Conservation (phyloP, 2,113 vertebrate genomes). For the Cephalopterus ornatus region DNA sequence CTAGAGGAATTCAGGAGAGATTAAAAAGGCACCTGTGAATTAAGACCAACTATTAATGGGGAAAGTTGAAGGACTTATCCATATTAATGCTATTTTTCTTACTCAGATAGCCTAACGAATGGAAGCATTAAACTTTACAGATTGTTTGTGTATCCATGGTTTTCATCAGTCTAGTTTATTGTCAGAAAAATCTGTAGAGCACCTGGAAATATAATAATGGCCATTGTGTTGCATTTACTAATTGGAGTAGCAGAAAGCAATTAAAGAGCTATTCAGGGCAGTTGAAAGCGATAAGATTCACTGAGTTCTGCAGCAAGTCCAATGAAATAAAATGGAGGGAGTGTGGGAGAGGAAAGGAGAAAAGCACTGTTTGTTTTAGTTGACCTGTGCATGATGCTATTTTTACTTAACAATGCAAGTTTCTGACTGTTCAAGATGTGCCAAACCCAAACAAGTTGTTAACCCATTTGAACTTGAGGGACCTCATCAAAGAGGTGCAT, state of each 20-base stretch:
- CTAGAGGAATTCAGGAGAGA: conserved; percentile 45
- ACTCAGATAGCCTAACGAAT: neutral
- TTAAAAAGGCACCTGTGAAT: conserved; percentile 59
- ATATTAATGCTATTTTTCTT: conserved; percentile 41
- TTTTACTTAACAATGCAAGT: neutral
- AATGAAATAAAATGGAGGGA: neutral
- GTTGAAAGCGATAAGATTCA: neutral
- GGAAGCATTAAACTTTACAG: conserved; percentile 9
- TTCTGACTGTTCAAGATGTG: neutral
- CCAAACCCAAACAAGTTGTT: neutral
- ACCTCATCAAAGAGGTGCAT: neutral
- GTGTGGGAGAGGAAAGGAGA: neutral
- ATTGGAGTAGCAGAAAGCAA: neutral
- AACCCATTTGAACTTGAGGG: neutral
- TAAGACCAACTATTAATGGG: conserved; percentile 39
- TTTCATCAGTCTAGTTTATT: conserved; percentile 27
- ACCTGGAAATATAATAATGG: conserved; percentile 35
- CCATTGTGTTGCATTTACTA: neutral
- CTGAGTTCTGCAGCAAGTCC: neutral
- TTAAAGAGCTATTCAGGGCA: neutral
- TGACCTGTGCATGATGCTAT: neutral
- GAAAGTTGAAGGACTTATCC: conserved; percentile 23
- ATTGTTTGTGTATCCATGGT: conserved; percentile 19
- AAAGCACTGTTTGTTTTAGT: neutral
- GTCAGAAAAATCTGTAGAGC: conserved; percentile 40